Conservation (phyloP, 2,888 invertebrate species). For the Miltochrista miniata region DNA sequence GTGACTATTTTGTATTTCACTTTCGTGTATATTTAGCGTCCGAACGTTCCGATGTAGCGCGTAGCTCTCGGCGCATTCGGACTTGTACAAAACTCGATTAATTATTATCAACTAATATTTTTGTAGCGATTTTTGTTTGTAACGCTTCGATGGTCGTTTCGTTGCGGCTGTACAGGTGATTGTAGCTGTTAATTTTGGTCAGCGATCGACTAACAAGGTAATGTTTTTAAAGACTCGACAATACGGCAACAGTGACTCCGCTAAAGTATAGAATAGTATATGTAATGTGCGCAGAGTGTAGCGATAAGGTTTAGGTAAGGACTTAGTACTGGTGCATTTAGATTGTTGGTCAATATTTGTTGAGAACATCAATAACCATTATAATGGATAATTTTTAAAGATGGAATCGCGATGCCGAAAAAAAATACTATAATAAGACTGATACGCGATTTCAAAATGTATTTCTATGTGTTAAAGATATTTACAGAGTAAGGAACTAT, state of each 20-base stretch:
- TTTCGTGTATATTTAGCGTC: slow-evolving; percentile 27
- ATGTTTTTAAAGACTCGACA: slow-evolving; percentile 33
- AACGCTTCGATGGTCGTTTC: slow-evolving; percentile 21
- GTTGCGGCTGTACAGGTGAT: slow-evolving; percentile 29
- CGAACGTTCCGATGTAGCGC: slow-evolving; percentile 13
- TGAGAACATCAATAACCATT: too few relatives aligned
- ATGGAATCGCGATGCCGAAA: too few relatives aligned
- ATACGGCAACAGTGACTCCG: slow-evolving; percentile 54
- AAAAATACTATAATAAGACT: too few relatives aligned
- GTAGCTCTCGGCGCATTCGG: background rate
- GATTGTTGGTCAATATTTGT: slow-evolving; percentile 3
- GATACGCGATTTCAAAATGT: too few relatives aligned
- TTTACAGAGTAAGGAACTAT: too few relatives aligned
- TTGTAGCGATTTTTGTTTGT: slow-evolving; percentile 37
- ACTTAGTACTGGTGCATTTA: slow-evolving; percentile 47
- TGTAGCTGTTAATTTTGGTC: slow-evolving; percentile 22
- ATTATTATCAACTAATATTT: slow-evolving; percentile 31
- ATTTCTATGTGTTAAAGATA: too few relatives aligned
- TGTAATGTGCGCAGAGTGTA: slow-evolving; percentile 49
- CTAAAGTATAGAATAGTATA: slow-evolving; percentile 49
- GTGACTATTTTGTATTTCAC: slow-evolving; percentile 29
- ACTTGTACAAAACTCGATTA: slow-evolving; percentile 19
- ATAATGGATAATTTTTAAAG: too few relatives aligned
- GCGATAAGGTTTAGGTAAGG: slow-evolving; percentile 45
- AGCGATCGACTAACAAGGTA: slow-evolving; percentile 28